Base-by-base conservation (phyloP, 2,113 vertebrate genomes). In the Podarcis raffonei region DNA sequence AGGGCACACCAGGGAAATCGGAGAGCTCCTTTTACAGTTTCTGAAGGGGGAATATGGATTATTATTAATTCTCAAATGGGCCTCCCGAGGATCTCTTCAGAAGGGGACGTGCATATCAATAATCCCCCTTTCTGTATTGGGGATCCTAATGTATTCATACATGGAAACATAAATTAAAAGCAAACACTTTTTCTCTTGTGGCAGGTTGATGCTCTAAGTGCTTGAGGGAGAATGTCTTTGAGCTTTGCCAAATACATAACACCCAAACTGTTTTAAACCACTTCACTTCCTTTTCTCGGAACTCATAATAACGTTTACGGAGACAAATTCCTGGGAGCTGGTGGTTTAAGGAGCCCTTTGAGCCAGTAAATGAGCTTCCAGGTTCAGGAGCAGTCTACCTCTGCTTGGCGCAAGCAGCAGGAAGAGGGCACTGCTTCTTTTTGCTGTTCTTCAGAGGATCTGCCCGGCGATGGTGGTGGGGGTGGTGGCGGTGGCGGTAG, bases 31-130 rank as follows among this genome's bases (percentile, higher is more conserved):
- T 87, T 87, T 93, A 83, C 79, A 3, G 6, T 95, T 97, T 96
- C 94, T 83, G 91, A 91, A 93, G 90, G 92, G 53, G 92, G 92
- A 93, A 91, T 94, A 94, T 91, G 93, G 96, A 95, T 97, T 94
- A 94, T 96, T 94, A 89, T 95, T 95, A 93, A 95, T 95, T 94
- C 93, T 32, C 37, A 87, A 94, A 96, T 93, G 93, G 91, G 90
- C 94, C 97, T 95, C 95, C 80, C 0, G 94, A 94, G 96, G 93
- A 86, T 25, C 89, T 90, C 84, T 92, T 93, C 93, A 84, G 93
- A 90, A 91, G 94, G 94, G 96, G 95, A 93, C 90, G 74, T 81
- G 84, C 39, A 81, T 93, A 94, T 95, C 95, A 92, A 91, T 95
- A 94, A 94, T 92, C 82, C 37, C 48, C 80, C 90, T 88, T 94